phyloP scores from a whole-genome alignment of 2,113 vertebrate genomes.

The Zingel zingel region DNA sequence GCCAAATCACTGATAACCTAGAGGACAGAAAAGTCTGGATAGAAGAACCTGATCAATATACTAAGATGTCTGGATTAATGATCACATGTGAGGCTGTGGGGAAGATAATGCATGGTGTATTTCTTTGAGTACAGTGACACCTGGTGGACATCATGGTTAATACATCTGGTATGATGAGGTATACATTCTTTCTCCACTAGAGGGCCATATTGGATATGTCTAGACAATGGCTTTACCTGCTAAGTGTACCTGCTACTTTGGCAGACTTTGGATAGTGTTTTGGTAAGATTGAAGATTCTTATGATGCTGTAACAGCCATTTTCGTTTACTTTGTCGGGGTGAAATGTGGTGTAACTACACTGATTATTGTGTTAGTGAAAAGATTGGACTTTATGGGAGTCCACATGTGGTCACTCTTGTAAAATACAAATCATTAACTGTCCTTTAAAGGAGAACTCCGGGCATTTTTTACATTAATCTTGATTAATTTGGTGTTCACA shows the following conservation, averaged over 20 bases:
- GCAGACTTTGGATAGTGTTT: background rate
- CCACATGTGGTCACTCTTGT: too few relatives aligned
- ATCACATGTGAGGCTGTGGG: background rate
- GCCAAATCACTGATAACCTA: background rate
- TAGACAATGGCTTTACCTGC: background rate
- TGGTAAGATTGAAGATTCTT: background rate
- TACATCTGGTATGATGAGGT: fast-evolving
- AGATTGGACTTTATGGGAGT: background rate
- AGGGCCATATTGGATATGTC: conserved; percentile 16
- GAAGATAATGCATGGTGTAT: background rate
- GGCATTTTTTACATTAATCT: too few relatives aligned
- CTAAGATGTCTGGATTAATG: background rate
- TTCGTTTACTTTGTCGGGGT: background rate
- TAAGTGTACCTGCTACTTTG: background rate
- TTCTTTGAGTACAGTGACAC: conserved; percentile 46
- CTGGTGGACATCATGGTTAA: conserved; percentile 49
- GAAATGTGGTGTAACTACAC: background rate
- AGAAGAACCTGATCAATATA: background rate
- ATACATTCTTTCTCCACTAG: conserved; percentile 30
- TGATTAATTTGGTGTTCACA: too few relatives aligned
- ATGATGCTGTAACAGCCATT: background rate
- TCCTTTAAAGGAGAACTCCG: too few relatives aligned
- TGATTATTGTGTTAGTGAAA: background rate
- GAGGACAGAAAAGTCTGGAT: background rate
- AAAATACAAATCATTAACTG: background rate